phyloP scores from a whole-genome alignment of 2,797 vertebrate genomes.

The Chromis chromis region DNA sequence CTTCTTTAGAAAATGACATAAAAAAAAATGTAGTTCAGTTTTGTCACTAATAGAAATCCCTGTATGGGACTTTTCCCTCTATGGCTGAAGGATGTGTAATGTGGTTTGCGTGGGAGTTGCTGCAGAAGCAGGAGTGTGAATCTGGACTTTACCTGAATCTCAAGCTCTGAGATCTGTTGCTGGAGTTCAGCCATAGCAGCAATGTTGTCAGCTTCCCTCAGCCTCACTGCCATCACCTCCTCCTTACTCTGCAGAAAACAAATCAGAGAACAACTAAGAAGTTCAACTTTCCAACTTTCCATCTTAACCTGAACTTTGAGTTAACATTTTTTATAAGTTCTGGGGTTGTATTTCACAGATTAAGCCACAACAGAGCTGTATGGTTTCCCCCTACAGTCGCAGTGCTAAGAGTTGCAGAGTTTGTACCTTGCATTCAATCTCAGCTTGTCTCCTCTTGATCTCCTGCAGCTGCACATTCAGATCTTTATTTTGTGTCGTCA shows the following conservation, averaged over 20 bases:
- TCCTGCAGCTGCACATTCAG: conserved; percentile 89
- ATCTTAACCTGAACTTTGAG: neutral
- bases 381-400: neutral
- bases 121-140: conserved; percentile 6
- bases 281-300: neutral
- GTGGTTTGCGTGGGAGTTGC: conserved; percentile 29
- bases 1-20: neutral
- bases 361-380: conserved; percentile 13
- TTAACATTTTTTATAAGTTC: neutral
- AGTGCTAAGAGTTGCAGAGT: neutral
- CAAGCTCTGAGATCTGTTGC: conserved; percentile 96
- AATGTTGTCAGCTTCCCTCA: conserved; percentile 96
- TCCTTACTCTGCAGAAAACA: conserved; percentile 91
- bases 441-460: conserved; percentile 92
- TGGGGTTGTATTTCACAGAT: conserved; percentile 2
- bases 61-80: conserved; percentile 2
- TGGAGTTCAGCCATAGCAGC: conserved; percentile 97
- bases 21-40: neutral
- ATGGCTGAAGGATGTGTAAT: neutral
- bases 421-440: conserved; percentile 96
- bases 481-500: conserved; percentile 92
- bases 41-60: neutral
- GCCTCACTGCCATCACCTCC: conserved; percentile 96
- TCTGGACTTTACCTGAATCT: conserved; percentile 91
- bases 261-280: neutral